Percentiles rank a stretch among this genome's conserved stretches.
These are phyloP conservation scores for Epinotia bilunana DNA, from an alignment of 2,888 invertebrate genomes.

Conservation along the genomic window DNA sequence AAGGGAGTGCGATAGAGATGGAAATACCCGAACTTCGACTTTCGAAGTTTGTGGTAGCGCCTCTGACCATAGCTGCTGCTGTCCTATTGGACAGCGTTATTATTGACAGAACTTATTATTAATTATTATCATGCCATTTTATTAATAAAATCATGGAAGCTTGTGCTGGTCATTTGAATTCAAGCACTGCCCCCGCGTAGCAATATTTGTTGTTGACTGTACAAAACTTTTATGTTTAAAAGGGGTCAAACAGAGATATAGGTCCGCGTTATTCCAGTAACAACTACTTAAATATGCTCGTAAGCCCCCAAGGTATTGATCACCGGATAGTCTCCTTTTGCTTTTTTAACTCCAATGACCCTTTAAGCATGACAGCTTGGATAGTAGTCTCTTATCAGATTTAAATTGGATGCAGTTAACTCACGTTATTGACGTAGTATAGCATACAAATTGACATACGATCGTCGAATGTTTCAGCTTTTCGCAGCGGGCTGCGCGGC, in stretches of 20 bases:
- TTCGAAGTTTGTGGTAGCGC: no score
- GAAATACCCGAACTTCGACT: no score
- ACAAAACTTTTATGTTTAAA: not conserved
- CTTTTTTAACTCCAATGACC: no score
- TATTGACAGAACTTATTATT: not conserved
- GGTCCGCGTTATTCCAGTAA: not conserved
- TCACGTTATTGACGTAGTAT: not conserved
- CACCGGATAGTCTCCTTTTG: no score
- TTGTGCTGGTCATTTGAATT: not conserved
- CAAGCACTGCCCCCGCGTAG: no score
- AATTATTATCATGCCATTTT: not conserved
- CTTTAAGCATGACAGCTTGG: no score
- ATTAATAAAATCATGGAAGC: not conserved
- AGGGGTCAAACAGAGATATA: not conserved
- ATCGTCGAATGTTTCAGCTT: not conserved
- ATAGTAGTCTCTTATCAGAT: not conserved
- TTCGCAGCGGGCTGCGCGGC: conserved; percentile 8
- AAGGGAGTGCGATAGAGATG: no score
- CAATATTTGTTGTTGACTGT: no score
- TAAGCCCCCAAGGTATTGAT: no score
- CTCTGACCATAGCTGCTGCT: not conserved
- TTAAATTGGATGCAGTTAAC: not conserved
- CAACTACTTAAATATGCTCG: no score
- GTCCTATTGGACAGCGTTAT: not conserved
- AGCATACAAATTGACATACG: not conserved